Evolutionary conservation across 2,113 vertebrate species (phyloP), one percentile per base, ranked within the genome.

Genomic region (Arizona elegans): DNA sequence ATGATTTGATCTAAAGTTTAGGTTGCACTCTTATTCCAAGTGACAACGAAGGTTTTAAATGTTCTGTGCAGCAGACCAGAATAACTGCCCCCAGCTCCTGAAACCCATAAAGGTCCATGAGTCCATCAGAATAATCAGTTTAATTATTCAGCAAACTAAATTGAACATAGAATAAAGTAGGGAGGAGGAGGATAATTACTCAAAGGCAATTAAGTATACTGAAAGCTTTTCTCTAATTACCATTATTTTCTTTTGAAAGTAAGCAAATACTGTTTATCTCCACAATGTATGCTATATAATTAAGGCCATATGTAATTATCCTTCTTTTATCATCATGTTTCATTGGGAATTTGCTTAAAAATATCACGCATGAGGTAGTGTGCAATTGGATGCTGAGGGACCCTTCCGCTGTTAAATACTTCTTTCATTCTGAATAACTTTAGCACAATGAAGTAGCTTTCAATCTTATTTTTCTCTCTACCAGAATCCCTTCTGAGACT

Each of bases 201-300:
- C 93, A 94, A 94, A 95, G 91, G 90, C 95, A 96, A 96, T 97
- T 97, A 95, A 95, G 95, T 92, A 95, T 95, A 94, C 93, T 93
- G 89, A 96, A 94, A 88, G 17, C 92, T 96, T 90, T 93, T 91
- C 55, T 93, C 89, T 96, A 96, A 97, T 96, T 95, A 96, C 92
- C 92, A 95, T 96, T 96, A 96, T 97, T 97, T 97, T 95, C 91
- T 96, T 96, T 93, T 53, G 92, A 95, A 95, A 97, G 93, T 2
- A 59, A 92, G 93, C 89, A 93, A 96, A 58, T 93, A 58, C 93
- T 52, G 93, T 96, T 96, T 97, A 94, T 97, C 93, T 97, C 93
- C 93, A 53, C 90, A 95, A 96, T 94, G 52, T 93, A 95, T 95
- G 89, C 90, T 93, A 29, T 91, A 52, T 94, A 97, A 95, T 96